Conservation (phyloP, 1,140 invertebrate genomes). For the Callitettix versicolor region DNA sequence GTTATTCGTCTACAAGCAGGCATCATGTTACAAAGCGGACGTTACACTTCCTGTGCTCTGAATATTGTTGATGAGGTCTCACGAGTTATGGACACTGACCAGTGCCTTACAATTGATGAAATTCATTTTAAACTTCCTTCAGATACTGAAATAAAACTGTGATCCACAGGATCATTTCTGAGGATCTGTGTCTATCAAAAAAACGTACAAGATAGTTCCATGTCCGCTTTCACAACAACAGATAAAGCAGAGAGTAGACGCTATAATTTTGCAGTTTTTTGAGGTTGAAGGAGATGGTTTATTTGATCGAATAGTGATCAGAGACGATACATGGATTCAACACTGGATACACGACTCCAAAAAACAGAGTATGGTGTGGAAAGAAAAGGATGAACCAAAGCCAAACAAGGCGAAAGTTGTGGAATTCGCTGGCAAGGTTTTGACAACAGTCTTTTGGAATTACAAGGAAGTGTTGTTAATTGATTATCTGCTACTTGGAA, state of each 20-base stretch:
- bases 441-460: background rate
- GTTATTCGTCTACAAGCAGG: too few relatives aligned
- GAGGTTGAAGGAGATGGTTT: background rate
- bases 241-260: background rate
- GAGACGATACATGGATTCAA: background rate
- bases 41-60: too few relatives aligned
- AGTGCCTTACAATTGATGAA: too few relatives aligned
- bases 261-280: background rate
- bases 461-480: background rate
- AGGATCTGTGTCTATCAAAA: too few relatives aligned
- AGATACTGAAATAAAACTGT: too few relatives aligned
- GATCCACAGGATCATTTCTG: too few relatives aligned
- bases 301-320: background rate
- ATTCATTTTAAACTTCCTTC: too few relatives aligned
- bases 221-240: background rate
- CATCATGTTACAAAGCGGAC: too few relatives aligned
- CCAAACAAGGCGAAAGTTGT: slow-evolving; percentile 5
- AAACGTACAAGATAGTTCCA: background rate
- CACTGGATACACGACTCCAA: too few relatives aligned
- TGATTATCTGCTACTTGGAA: too few relatives aligned
- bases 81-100: too few relatives aligned
- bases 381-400: slow-evolving; percentile 4
- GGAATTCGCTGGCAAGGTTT: background rate
- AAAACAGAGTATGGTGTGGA: background rate
- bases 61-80: too few relatives aligned